Conservation (phyloP, 2,113 vertebrate genomes). For the Helogale parvula region DNA sequence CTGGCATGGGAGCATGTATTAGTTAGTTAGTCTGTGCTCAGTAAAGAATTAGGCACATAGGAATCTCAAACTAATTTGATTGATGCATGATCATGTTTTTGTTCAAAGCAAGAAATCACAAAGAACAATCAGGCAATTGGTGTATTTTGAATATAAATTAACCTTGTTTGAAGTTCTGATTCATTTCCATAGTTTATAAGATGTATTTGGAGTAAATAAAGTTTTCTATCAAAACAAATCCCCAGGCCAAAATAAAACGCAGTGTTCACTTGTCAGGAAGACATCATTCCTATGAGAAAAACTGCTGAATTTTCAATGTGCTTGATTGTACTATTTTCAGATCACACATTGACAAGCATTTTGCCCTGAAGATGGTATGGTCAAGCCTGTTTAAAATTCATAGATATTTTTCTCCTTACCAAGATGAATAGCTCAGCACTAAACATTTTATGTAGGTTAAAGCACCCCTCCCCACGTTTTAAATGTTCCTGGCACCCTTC, state of each 20-base stretch:
- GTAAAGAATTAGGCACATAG: neutral
- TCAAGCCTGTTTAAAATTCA: slow-evolving; percentile 72
- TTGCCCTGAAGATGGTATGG: slow-evolving; percentile 63
- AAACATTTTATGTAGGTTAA: slow-evolving; percentile 53
- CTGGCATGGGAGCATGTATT: neutral
- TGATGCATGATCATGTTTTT: neutral
- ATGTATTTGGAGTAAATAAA: slow-evolving; percentile 70
- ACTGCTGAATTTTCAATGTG: slow-evolving; percentile 37
- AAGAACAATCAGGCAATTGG: slow-evolving; percentile 20
- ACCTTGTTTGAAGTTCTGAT: slow-evolving; percentile 51
- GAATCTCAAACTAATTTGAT: slow-evolving; percentile 40
- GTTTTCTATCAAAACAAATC: slow-evolving; percentile 73
- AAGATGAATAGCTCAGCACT: slow-evolving; percentile 30
- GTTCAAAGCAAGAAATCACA: slow-evolving; percentile 48
- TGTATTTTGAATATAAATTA: slow-evolving; percentile 26
- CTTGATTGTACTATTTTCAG: slow-evolving; percentile 75
- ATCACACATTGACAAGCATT: slow-evolving; percentile 67
- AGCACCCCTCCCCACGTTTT: neutral
- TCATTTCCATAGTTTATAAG: slow-evolving; percentile 19
- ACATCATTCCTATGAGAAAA: slow-evolving; percentile 62
- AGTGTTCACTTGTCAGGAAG: slow-evolving; percentile 68
- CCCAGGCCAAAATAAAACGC: slow-evolving; percentile 67
- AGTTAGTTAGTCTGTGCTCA: neutral
- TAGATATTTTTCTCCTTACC: slow-evolving; percentile 59
- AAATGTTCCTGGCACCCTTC: slow-evolving; percentile 24